These are phyloP conservation scores for Automeris io DNA, from an alignment of 2,888 invertebrate species.

Conservation along the genomic window DNA sequence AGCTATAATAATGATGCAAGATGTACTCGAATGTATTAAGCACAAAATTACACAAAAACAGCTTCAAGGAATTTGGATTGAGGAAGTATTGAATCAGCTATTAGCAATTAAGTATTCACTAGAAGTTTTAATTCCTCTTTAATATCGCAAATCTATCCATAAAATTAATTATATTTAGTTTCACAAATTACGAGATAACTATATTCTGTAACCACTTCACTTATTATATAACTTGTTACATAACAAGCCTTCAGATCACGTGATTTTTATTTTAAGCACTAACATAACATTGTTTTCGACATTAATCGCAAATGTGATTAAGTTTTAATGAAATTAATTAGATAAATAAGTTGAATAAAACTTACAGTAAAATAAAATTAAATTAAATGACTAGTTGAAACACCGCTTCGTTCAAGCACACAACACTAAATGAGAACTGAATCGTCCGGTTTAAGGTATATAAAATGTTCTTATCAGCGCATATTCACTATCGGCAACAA, in stretches of 20 bases:
- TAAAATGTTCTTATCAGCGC: constrained; percentile 73
- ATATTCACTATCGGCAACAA: constrained; percentile 68
- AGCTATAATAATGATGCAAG: too few relatives aligned
- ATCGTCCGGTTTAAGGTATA: constrained; percentile 72
- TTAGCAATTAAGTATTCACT: too few relatives aligned
- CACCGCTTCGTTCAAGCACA: constrained; percentile 58
- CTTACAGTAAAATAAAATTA: constrained; percentile 57
- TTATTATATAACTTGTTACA: constrained; percentile 13
- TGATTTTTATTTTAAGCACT: constrained; percentile 1
- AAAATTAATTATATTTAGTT: constrained; percentile 6
- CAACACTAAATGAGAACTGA: constrained; percentile 59
- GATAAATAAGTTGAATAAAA: constrained; percentile 28
- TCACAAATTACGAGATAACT: constrained; percentile 5
- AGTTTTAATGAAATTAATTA: constrained; percentile 10
- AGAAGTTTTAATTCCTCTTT: neutral
- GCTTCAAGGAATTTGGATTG: too few relatives aligned
- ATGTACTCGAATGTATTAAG: too few relatives aligned
- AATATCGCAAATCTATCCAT: neutral
- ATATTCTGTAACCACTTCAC: constrained; percentile 9
- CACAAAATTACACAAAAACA: too few relatives aligned
- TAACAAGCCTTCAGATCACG: neutral
- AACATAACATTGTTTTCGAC: constrained; percentile 6
- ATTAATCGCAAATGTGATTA: constrained; percentile 17
- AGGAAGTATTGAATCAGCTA: too few relatives aligned
- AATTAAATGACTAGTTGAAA: constrained; percentile 55